These are phyloP conservation scores for Geodia barretti DNA, from an alignment of 37 sponge, comb jelly and placozoan genomes.

Conservation along the genomic window DNA sequence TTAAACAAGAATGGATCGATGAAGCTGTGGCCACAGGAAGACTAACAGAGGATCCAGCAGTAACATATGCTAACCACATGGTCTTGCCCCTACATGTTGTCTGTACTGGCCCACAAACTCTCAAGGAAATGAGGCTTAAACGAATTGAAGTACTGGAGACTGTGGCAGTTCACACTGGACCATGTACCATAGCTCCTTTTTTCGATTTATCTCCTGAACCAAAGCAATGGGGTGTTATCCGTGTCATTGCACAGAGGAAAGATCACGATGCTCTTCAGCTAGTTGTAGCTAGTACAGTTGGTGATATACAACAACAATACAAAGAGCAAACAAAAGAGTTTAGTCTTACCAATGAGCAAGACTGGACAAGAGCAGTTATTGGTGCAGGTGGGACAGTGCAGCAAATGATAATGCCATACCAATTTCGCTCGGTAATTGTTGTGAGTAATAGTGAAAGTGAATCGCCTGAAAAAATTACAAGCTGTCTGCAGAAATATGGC, in stretches of 20 bases:
- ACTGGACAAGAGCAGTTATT: conserved; percentile 45
- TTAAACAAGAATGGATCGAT: conserved; percentile 67
- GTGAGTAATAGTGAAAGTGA: background rate
- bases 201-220: background rate
- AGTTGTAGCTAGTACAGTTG: background rate
- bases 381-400: conserved; percentile 59
- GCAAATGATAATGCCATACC: conserved; percentile 63
- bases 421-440: conserved; percentile 35
- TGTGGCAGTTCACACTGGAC: no score
- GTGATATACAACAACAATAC: background rate
- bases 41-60: conserved; percentile 30
- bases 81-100: background rate
- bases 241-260: background rate
- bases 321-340: conserved; percentile 2
- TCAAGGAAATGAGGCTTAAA: background rate
- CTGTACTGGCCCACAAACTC: background rate
- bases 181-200: background rate
- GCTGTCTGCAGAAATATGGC: conserved; percentile 6
- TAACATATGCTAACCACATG: background rate
- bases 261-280: background rate
- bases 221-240: background rate
- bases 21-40: conserved; percentile 50
- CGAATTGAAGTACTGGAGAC: no score
- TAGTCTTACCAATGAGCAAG: conserved; percentile 26
- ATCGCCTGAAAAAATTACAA: background rate